phyloP scores from a whole-genome alignment of 2,888 invertebrate genomes.

The Troides helena region DNA sequence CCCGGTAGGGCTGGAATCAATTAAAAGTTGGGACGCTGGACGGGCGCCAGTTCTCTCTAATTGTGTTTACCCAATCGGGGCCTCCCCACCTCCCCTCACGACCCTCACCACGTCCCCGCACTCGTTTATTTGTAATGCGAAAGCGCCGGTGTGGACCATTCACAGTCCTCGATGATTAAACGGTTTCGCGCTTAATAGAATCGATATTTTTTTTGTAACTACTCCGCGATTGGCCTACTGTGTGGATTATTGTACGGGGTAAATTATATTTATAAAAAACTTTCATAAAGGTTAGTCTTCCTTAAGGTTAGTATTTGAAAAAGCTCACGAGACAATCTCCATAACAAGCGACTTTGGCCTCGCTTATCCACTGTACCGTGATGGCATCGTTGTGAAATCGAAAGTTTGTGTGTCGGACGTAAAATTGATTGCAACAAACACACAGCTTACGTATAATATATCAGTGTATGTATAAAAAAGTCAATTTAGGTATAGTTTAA shows the following conservation, averaged over 20 bases:
- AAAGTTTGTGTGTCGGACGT: no score
- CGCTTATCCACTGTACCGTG: no score
- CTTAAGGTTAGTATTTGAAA: no score
- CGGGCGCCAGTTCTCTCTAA: conserved; percentile 34
- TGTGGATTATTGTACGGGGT: background rate
- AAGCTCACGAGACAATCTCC: no score
- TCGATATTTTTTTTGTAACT: background rate
- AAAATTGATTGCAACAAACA: no score
- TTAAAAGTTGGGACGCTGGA: conserved; percentile 27
- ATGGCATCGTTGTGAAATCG: no score
- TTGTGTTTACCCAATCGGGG: conserved; percentile 34
- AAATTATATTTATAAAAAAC: no score
- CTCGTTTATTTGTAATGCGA: conserved; percentile 20
- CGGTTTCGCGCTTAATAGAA: conserved; percentile 16
- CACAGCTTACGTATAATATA: no score
- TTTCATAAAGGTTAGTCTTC: no score
- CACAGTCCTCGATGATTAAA: conserved; percentile 21
- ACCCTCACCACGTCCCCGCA: background rate
- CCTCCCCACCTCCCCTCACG: conserved; percentile 3
- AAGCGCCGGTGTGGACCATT: conserved; percentile 19
- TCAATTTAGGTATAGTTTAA: no score
- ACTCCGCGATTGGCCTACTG: background rate
- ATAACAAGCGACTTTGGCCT: no score
- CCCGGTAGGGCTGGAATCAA: conserved; percentile 29
- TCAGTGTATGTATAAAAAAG: no score